Evolutionary conservation across 2,797 vertebrate genomes (phyloP).

Genomic region (Falco rusticolus): DNA sequence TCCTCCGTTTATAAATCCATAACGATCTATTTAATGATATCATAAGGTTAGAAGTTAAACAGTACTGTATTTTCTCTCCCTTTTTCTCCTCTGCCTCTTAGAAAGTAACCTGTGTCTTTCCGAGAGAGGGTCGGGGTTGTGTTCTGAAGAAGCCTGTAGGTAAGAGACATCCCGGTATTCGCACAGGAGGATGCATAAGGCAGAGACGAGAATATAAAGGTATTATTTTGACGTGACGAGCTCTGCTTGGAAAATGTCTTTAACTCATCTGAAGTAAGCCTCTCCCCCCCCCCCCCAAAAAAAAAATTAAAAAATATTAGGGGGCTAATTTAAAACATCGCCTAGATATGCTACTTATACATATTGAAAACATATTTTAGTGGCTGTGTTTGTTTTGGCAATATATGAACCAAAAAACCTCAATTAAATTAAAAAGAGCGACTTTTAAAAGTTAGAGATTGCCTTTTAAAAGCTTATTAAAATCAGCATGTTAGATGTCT

Average conservation of each 20-base stretch:
- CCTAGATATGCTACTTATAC: slow-evolving; percentile 51
- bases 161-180: background rate
- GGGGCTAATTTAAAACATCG: slow-evolving; percentile 61
- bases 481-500: slow-evolving; percentile 77
- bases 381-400: slow-evolving; percentile 69
- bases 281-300: background rate
- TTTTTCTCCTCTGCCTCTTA: background rate
- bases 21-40: slow-evolving; percentile 31
- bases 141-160: background rate
- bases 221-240: background rate
- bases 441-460: slow-evolving; percentile 80
- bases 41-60: slow-evolving; percentile 23
- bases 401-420: slow-evolving; percentile 48
- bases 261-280: background rate
- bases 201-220: background rate
- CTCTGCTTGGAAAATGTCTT: slow-evolving; percentile 6
- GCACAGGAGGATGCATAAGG: background rate
- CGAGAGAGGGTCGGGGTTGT: background rate
- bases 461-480: slow-evolving; percentile 81
- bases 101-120: background rate
- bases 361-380: slow-evolving; percentile 74
- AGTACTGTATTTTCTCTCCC: background rate
- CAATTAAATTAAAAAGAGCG: slow-evolving; percentile 73
- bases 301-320: background rate
- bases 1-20: slow-evolving; percentile 19